phyloP scores from a whole-genome alignment of 1,140 invertebrate species.

The Papilio helenus region DNA sequence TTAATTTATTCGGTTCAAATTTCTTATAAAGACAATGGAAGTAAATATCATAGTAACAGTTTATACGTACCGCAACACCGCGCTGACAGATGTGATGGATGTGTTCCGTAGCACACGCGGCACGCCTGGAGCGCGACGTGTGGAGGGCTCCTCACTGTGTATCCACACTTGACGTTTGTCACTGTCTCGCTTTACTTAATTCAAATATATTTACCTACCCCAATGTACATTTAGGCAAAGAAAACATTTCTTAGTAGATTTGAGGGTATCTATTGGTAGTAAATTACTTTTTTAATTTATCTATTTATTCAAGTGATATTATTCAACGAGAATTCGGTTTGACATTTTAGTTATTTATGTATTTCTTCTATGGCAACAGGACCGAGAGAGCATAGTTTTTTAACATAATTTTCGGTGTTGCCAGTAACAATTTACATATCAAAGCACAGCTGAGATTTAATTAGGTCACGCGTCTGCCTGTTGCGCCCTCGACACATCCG shows the following conservation, averaged over 20 bases:
- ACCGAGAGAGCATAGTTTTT: neutral
- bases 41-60: neutral
- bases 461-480: neutral
- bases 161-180: constrained; percentile 7
- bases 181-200: constrained; percentile 18
- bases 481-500: neutral
- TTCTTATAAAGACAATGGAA: neutral
- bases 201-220: neutral
- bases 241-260: neutral
- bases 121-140: neutral
- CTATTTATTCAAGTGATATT: too few relatives aligned
- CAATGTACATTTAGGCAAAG: neutral
- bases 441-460: neutral
- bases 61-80: neutral
- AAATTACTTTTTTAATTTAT: neutral
- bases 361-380: neutral
- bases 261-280: neutral
- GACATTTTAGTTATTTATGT: neutral
- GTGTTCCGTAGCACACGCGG: neutral
- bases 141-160: neutral
- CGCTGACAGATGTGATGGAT: constrained; percentile 11
- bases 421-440: neutral
- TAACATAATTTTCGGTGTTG: neutral
- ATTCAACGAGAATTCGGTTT: neutral
- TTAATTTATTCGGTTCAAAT: neutral